phyloP scores from a whole-genome alignment of 2,888 invertebrate species.

The Thymelicus acteon region DNA sequence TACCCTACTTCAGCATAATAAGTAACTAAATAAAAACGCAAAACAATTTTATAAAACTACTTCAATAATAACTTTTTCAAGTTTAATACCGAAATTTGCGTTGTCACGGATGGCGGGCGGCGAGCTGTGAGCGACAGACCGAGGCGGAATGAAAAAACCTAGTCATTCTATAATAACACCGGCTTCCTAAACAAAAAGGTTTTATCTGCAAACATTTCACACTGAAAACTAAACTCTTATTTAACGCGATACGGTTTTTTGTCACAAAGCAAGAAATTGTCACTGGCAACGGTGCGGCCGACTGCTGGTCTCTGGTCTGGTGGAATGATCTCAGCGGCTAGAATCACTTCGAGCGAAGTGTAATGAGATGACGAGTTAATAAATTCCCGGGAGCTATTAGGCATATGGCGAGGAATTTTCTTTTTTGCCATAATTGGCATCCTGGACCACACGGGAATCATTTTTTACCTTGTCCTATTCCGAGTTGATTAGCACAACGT shows the following conservation, averaged over 20 bases:
- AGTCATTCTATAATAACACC: conserved; percentile 50
- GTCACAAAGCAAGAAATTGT: conserved; percentile 17
- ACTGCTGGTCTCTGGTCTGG: no score
- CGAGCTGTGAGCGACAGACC: conserved; percentile 62
- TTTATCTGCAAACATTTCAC: conserved; percentile 31
- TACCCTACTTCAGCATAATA: neutral
- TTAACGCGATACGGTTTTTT: conserved; percentile 34
- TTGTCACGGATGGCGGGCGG: conserved; percentile 57
- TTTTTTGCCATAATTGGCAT: conserved; percentile 43
- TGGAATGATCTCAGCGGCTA: conserved; percentile 32
- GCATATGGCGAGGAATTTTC: conserved; percentile 43
- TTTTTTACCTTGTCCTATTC: conserved; percentile 33
- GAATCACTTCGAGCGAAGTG: conserved; percentile 28
- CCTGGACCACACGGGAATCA: conserved; percentile 36
- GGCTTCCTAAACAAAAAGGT: conserved; percentile 29
- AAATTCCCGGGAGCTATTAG: conserved; percentile 40
- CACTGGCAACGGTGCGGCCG: neutral
- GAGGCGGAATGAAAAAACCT: conserved; percentile 63
- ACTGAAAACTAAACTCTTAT: conserved; percentile 36
- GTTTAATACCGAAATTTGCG: conserved; percentile 60
- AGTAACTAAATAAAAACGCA: neutral
- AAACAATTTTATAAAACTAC: conserved; percentile 19
- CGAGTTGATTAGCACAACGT: conserved; percentile 38
- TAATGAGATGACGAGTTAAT: conserved; percentile 43
- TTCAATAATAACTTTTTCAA: conserved; percentile 41